phyloP scores from a whole-genome alignment of 2,797 vertebrate species.

The Gadopsis bispinosus region DNA sequence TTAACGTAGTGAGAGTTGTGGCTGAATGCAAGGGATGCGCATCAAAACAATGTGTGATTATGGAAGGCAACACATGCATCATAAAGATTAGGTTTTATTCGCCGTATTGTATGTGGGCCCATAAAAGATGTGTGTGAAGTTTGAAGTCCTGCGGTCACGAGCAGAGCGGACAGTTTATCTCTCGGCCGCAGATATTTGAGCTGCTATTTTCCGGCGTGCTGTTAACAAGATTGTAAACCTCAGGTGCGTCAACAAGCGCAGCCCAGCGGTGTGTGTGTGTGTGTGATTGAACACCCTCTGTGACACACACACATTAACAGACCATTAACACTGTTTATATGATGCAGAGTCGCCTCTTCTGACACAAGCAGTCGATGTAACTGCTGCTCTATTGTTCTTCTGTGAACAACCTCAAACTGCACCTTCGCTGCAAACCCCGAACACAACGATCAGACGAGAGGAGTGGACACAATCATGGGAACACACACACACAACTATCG shows the following conservation, averaged over 20 bases:
- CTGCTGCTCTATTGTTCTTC: constrained; percentile 20
- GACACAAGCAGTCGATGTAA: neutral
- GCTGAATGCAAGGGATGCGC: neutral
- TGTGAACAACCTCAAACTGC: neutral
- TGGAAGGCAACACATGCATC: constrained; percentile 42
- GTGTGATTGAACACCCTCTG: constrained; percentile 24
- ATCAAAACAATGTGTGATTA: constrained; percentile 34
- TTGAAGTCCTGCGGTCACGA: constrained; percentile 22
- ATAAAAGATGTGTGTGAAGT: constrained; percentile 46
- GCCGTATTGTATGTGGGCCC: constrained; percentile 27
- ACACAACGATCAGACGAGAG: neutral
- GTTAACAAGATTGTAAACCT: constrained; percentile 70
- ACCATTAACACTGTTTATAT: constrained; percentile 46
- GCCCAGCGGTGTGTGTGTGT: constrained; percentile 2
- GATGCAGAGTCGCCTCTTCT: neutral
- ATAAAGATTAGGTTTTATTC: constrained; percentile 68
- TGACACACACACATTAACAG: constrained; percentile 16
- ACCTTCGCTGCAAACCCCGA: neutral
- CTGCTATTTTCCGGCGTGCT: constrained; percentile 49
- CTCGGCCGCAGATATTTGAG: constrained; percentile 59
- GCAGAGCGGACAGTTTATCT: constrained; percentile 58
- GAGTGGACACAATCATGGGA: neutral
- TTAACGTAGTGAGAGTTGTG: constrained; percentile 2
- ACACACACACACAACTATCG: neutral
- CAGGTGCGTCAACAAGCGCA: constrained; percentile 40